Percentiles rank a stretch among this genome's conserved stretches.
Conservation (phyloP, 2,797 vertebrate genomes). For the Coilia nasus region DNA sequence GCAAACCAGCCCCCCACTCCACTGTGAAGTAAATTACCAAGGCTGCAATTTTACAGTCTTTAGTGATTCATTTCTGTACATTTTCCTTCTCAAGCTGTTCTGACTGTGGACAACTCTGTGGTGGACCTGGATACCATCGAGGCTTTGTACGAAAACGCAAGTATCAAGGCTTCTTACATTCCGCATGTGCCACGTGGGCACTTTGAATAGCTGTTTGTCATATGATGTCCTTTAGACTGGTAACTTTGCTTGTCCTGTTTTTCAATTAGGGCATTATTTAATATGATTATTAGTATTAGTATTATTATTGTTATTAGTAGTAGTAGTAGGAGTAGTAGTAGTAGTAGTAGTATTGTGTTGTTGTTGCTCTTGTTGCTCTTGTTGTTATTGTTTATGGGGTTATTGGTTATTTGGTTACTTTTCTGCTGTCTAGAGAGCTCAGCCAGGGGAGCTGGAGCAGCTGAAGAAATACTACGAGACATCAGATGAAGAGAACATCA, state of each 20-base stretch:
- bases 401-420: slow-evolving; percentile 23
- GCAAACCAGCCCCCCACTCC: neutral
- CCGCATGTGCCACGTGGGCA: neutral
- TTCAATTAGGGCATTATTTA: too few species aligned
- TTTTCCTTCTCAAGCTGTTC: slow-evolving; percentile 76
- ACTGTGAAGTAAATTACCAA: neutral
- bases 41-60: slow-evolving; percentile 4
- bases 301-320: too few species aligned
- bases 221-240: too few species aligned
- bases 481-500: slow-evolving; percentile 86
- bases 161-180: slow-evolving; percentile 57
- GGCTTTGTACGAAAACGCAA: slow-evolving; percentile 94
- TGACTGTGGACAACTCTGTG: slow-evolving; percentile 88
- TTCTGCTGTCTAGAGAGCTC: slow-evolving; percentile 81
- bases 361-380: neutral
- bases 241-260: too few species aligned
- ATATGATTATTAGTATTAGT: too few species aligned
- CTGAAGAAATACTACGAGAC: slow-evolving; percentile 88
- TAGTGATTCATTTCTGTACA: slow-evolving; percentile 24
- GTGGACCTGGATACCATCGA: slow-evolving; percentile 95
- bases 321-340: too few species aligned
- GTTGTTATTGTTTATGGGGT: neutral
- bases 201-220: neutral
- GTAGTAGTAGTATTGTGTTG: too few species aligned
- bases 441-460: slow-evolving; percentile 88